phyloP scores from a whole-genome alignment of 2,888 invertebrate genomes.

The Colostygia pectinataria region DNA sequence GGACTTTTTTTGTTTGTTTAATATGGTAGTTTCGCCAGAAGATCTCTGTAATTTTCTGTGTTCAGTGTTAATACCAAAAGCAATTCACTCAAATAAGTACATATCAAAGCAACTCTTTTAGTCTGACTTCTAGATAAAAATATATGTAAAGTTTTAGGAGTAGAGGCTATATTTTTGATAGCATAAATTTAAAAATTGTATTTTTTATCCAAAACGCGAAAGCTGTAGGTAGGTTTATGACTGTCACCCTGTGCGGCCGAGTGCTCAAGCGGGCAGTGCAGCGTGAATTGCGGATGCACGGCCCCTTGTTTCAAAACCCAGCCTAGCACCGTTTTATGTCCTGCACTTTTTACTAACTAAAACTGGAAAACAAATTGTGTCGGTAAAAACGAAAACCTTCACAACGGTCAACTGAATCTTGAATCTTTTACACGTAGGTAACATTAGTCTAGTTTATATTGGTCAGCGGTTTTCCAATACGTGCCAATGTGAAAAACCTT shows the following conservation, averaged over 20 bases:
- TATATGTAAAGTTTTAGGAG: too few relatives aligned
- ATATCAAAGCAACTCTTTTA: too few relatives aligned
- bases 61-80: too few relatives aligned
- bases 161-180: too few relatives aligned
- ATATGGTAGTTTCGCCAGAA: too few relatives aligned
- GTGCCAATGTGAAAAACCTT: constrained; percentile 32
- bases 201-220: neutral
- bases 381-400: constrained; percentile 29
- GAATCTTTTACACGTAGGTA: constrained; percentile 34
- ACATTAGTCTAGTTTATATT: constrained; percentile 34
- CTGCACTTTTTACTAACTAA: constrained; percentile 26
- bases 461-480: constrained; percentile 35
- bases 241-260: constrained; percentile 48
- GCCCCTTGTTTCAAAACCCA: constrained; percentile 33
- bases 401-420: constrained; percentile 30
- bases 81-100: too few relatives aligned
- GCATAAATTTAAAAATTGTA: too few relatives aligned
- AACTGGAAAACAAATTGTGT: constrained; percentile 30
- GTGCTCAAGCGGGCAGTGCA: constrained; percentile 49
- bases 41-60: constrained; percentile 10
- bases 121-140: too few relatives aligned
- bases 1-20: constrained; percentile 15
- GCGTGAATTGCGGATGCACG: constrained; percentile 60
- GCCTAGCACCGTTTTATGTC: constrained; percentile 39
- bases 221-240: constrained; percentile 31